Conservation (phyloP, 2,113 vertebrate species). For the Thymallus thymallus region DNA sequence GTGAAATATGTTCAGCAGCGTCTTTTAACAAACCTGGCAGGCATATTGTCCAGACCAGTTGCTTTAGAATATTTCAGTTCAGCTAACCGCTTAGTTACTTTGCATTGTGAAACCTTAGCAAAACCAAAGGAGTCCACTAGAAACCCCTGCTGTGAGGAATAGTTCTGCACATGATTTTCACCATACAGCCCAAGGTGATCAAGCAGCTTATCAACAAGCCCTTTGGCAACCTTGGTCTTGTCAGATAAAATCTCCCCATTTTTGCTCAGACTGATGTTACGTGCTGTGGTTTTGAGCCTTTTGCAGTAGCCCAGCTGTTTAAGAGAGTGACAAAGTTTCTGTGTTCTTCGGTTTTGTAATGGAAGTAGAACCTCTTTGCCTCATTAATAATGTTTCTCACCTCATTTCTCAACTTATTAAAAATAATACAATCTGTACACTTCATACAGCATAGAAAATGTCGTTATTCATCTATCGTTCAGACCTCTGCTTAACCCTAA, state of each 20-base stretch:
- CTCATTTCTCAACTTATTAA: background rate
- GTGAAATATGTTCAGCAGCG: conserved; percentile 2
- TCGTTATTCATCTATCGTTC: background rate
- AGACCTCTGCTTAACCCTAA: background rate
- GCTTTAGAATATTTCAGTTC: background rate
- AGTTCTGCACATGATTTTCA: conserved; percentile 1
- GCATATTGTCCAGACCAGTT: background rate
- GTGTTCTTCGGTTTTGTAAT: no score
- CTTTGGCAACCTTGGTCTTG: no score
- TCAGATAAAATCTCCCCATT: background rate
- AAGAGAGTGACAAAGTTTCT: no score
- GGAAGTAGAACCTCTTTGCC: no score
- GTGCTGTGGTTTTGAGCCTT: background rate
- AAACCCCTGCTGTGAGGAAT: background rate
- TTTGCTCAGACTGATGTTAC: background rate
- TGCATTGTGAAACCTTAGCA: background rate
- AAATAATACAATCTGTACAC: no score
- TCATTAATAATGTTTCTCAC: background rate
- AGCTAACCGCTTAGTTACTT: background rate
- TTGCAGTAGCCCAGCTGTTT: no score
- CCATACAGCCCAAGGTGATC: no score
- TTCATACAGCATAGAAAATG: background rate
- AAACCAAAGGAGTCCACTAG: background rate
- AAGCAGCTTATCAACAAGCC: no score
- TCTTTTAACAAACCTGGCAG: conserved; percentile 5